Evolutionary conservation across 2,797 vertebrate species (phyloP).

Genomic region (Oreonectes daqikongensis): DNA sequence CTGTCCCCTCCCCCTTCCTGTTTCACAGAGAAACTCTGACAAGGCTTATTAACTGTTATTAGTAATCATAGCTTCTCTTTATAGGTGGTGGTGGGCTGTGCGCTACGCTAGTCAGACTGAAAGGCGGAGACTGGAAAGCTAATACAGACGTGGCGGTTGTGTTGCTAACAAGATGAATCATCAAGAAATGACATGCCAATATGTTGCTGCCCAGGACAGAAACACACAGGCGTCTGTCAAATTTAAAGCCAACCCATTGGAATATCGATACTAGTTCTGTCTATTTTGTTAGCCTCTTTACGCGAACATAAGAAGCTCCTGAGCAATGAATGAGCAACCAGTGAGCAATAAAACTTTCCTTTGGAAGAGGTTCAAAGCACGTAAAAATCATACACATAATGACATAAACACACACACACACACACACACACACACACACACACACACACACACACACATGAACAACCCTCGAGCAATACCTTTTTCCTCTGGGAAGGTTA

Average conservation of each 20-base stretch:
- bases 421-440: neutral
- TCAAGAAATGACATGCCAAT: conserved; percentile 13
- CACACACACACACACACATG: neutral
- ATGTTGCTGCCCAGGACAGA: neutral
- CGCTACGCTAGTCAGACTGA: conserved; percentile 47
- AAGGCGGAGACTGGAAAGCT: conserved; percentile 62
- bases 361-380: neutral
- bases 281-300: too few species aligned
- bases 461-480: neutral
- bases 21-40: conserved; percentile 51
- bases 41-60: conserved; percentile 67
- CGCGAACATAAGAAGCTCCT: too few species aligned
- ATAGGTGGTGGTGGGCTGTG: conserved; percentile 66
- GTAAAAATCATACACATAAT: neutral
- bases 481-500: neutral
- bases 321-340: neutral
- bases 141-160: conserved; percentile 51
- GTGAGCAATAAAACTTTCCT: neutral
- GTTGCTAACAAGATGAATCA: conserved; percentile 45
- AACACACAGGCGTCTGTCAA: neutral
- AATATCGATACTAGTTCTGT: too few species aligned
- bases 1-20: conserved; percentile 48
- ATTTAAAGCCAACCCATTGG: neutral
- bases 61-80: conserved; percentile 68
- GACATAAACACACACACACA: neutral